Evolutionary conservation across 64 coral and sea anemone species (phyloP), one percentile per base, ranked within the genome.

Genomic region (Acropora tenuis): DNA sequence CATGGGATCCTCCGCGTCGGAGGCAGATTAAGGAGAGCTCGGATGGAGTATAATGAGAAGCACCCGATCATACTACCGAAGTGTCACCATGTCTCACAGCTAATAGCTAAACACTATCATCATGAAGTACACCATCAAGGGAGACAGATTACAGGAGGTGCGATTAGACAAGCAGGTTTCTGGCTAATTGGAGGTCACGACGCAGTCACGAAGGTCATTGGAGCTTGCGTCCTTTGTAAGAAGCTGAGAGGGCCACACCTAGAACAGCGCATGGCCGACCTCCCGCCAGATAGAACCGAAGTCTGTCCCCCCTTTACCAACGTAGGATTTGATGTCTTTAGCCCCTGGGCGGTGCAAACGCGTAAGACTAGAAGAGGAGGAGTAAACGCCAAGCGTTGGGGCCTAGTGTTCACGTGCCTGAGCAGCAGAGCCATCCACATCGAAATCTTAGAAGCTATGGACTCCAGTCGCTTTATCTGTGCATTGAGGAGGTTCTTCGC

Each of bases 381-480:
- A 0, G 85, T 69, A 50, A 88, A 88, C 17, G 49, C 85, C 6
- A 88, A 88, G 43, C 85, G 85, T 69, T 88, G 85, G 69, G 85
- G 52, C 18, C 69, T 75, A 6, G 41, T 88, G 72, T 88, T 88
- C 85, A 88, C 85, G 48, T 10, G 7, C 8, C 53, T 18, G 52
- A 55, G 52, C 52, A 55, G 52, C 52, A 55, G 52, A 55, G 52
- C 52, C 52, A 55, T 55, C 52, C 17, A 83, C 3, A 19, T 41
- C 11, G 52, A 63, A 4, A 48, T 63, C 80, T 10, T 59, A 6
- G 80, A 83, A 41, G 44, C 50, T 8, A 63, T 68, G 43, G 77
- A 88, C 6, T 3, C 91, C 16, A 80, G 85, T 40, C 7, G 76
- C 17, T 93, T 93, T 58, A 93, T 93, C 43, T 80, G 85, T 20